Base-by-base conservation (phyloP, 2,797 vertebrate species). In the Cynopterus sphinx region DNA sequence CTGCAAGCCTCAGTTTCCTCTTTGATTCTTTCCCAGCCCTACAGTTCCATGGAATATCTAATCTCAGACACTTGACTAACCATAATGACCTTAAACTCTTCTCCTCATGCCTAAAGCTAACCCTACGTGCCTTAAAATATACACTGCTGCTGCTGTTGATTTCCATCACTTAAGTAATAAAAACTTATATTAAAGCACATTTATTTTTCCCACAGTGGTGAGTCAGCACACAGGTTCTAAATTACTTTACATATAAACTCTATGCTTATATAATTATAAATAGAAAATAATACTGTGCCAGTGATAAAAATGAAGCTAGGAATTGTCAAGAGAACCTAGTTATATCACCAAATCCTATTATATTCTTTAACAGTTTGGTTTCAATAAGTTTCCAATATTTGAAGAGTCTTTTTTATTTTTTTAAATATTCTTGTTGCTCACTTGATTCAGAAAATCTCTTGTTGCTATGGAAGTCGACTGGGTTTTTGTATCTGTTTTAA, bases 391-490 rank as follows among this genome's bases (percentile, higher is more conserved):
- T 78, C 61, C 51, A 96, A 46, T 75, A 87, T 71, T 91, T 51
- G 5, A n/a, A 41, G 46, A 95, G 12, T 79, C 1, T 49, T 94
- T 84, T 96, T 93, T 51, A 70, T 82, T 96, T 95, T 81, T 63
- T 33, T 33, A 33, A 91, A 78, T 84, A 71, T 95, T 93, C 57
- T 75, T 82, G 26, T 86, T 84, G n/a, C 59, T 96, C 43, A 57
- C 31, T 81, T 87, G 67, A 92, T 81, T 97, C 81, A 96, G 81
- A 97, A 96, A 93, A 67, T 79, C 84, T 88, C 73, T 83, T 81
- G 92, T 96, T 97, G 96, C 94, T 85, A 96, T 95, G 94, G 85
- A 96, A 95, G 74, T 95, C 3, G 0, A 92, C 63, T 90, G 46
- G 57, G 41, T 46, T 90, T 61, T 89, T 96, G 67, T 71, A 61